Evolutionary conservation across 2,113 vertebrate species (phyloP).

Genomic region (Chamaea fasciata): DNA sequence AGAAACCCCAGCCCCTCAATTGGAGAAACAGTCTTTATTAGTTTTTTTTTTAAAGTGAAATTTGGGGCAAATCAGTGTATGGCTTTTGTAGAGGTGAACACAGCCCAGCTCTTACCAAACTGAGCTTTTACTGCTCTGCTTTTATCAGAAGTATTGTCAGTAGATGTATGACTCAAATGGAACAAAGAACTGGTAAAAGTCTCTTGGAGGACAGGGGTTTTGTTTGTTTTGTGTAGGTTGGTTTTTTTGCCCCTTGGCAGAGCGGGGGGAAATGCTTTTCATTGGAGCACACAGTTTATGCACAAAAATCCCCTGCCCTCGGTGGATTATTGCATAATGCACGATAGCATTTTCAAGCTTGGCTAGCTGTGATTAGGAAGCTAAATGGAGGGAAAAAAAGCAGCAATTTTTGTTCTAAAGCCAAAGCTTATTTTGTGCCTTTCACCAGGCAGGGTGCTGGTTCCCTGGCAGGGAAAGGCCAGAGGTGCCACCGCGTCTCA

Average conservation of each 20-base stretch:
- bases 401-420: conserved; percentile 6
- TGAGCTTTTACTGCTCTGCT: neutral
- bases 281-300: neutral
- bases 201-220: neutral
- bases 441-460: neutral
- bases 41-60: neutral
- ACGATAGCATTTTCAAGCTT: conserved; percentile 29
- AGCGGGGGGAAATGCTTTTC: neutral
- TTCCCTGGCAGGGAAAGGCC: neutral
- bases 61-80: neutral
- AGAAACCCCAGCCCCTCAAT: neutral
- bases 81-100: neutral
- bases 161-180: neutral
- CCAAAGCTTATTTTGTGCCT: neutral
- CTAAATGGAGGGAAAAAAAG: conserved; percentile 4
- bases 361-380: conserved; percentile 31
- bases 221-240: neutral
- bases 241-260: neutral
- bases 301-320: neutral
- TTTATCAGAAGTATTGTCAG: neutral
- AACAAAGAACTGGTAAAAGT: conserved; percentile 25
- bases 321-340: conserved; percentile 41
- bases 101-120: neutral
- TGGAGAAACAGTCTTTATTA: neutral
- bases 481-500: neutral